Evolutionary conservation across 92 coral and sea anemone genomes (phyloP), one percentile per base, ranked within the genome.

Genomic region (Phenganax stokvisi): DNA sequence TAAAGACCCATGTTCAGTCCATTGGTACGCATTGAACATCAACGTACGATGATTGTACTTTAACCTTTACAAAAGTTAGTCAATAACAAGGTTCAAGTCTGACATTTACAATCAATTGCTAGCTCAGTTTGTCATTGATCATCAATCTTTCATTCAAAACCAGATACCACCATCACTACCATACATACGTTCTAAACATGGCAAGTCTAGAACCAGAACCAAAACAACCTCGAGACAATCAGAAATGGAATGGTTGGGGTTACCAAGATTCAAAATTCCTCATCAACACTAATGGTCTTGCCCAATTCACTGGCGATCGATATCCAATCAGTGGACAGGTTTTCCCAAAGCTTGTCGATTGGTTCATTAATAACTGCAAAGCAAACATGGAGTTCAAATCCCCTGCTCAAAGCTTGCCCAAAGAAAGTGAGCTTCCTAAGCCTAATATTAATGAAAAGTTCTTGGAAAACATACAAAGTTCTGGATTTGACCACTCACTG

Each of bases 201-300:
- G 61, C 83, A 54, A 56, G 51, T 16, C 20, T 9, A 27, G 51
- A 79, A 62, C 16, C 72, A 53, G 83, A 79, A 29, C 74, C 63
- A 56, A 79, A 51, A 29, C 83, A 79, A 1, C 83, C 83, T 20
- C 59, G 83, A 47, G 83, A 58, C 20, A 17, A 65, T 63, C 83
- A 79, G 52, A 94, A 92, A 61, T 94, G 98, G 98, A 94, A 94
- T 88, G 98, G 98, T 28, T 94, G 98, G 98, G 98, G 98, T 7
- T 94, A 92, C 71, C 86, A 81, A 51, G 96, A 94, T 78, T 92
- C 97, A 8, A 86, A 90, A 86, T 94, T 94, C 86, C 57, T 71
- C 51, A 56, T 89, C 61, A 82, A 87, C 75, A 73, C 86, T 15
- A 87, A 90, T 70, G 92, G 93, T n/a, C 37, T 72, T 30, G 98